These are phyloP conservation scores for Perithous albicinctus DNA, from an alignment of 2,888 invertebrate species.

Conservation along the genomic window DNA sequence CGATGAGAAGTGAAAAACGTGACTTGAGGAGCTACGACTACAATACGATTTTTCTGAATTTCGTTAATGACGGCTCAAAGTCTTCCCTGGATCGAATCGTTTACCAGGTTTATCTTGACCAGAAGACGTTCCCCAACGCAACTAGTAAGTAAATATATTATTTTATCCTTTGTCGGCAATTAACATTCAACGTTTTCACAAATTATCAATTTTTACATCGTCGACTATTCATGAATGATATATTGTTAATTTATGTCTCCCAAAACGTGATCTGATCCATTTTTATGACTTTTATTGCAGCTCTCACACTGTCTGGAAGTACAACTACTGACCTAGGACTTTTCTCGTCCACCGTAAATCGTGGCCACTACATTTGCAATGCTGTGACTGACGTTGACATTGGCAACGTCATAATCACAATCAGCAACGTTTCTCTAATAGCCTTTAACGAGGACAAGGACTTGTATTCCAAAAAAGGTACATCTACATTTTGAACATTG, in stretches of 20 bases:
- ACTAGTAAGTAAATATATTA: slow-evolving; percentile 62
- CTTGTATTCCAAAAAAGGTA: slow-evolving; percentile 68
- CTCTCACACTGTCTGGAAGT: slow-evolving; percentile 46
- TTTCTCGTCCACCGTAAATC: slow-evolving; percentile 61
- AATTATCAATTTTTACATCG: background rate
- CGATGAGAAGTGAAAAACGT: slow-evolving; percentile 34
- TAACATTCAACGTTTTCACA: background rate
- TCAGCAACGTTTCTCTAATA: slow-evolving; percentile 71
- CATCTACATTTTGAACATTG: background rate
- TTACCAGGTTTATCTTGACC: slow-evolving; percentile 62
- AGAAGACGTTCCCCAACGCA: slow-evolving; percentile 57
- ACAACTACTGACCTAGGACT: slow-evolving; percentile 64
- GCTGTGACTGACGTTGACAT: slow-evolving; percentile 45
- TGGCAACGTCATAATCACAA: slow-evolving; percentile 53
- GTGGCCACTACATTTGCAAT: slow-evolving; percentile 67
- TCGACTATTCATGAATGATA: background rate
- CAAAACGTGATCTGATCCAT: background rate
- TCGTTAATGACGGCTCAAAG: slow-evolving; percentile 63
- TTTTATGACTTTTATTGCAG: slow-evolving; percentile 48
- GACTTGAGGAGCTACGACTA: background rate
- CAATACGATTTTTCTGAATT: slow-evolving; percentile 65
- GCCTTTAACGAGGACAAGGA: slow-evolving; percentile 69
- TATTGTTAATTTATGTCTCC: too few species aligned
- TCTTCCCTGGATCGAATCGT: slow-evolving; percentile 68
- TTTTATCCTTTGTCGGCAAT: background rate